Evolutionary conservation across 2,797 vertebrate genomes (phyloP), one percentile per base, ranked within the genome.

Genomic region (Sebastes iracundus): DNA sequence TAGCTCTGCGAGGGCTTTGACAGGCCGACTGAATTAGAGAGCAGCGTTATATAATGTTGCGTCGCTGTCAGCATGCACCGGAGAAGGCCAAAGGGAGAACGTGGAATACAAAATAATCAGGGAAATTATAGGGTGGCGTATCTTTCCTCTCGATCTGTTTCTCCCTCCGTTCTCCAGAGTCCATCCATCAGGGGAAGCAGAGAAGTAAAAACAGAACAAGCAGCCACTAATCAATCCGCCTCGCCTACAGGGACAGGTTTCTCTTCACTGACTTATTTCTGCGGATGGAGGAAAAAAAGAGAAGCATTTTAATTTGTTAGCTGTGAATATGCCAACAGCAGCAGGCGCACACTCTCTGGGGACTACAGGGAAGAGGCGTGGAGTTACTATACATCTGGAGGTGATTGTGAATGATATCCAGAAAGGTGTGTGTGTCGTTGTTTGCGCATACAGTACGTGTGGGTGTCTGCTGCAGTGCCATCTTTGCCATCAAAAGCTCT

Each of bases 291-390:
- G 30, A 12, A 62, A 33, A 18, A 30, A 30, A 59, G 27, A 67
- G 66, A 60, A 74, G 72, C 61, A 18, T 83, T 91, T 91, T 88
- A 82, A 92, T 91, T 83, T 88, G 82, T 79, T 83, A 82, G 80
- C 74, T 53, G 65, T 79, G 80, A 86, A 82, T 82, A 76, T 81
- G 81, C 79, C 78, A 90, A 76, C 79, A 82, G 74, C 77, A 74
- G 82, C 83, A 78, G 77, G 59, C 38, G 7, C 78, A 35, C 55
- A 42, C 83, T 82, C 87, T 80, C 79, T 14, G 3, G 85, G 75
- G 72, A 33, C 64, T 35, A 18, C 25, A 7, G 25, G 69, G 69
- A 71, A 67, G 75, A 81, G 79, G 73, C 25, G 13, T 65, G 32
- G 83, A 80, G 82, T 85, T 77, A 72, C 63, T 79, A 14, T 58